These are phyloP conservation scores for Buathra laborator DNA, from an alignment of 2,888 invertebrate genomes.

Conservation along the genomic window DNA sequence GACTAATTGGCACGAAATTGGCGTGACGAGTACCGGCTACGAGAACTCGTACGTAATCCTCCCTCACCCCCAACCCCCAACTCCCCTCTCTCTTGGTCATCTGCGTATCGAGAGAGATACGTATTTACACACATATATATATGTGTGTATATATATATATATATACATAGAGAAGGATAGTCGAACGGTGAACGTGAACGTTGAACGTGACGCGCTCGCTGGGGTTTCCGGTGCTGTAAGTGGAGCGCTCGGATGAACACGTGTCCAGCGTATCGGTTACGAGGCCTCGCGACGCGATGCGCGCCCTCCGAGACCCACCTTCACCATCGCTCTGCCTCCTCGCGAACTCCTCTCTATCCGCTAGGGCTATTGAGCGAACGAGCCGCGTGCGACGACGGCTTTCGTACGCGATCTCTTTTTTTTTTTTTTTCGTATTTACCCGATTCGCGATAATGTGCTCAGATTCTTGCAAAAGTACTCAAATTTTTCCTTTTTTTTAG, in stretches of 20 bases:
- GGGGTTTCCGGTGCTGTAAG: slow-evolving; percentile 67
- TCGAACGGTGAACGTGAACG: slow-evolving; percentile 59
- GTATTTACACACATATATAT: neutral
- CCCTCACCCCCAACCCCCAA: neutral
- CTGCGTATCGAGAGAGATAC: slow-evolving; percentile 8
- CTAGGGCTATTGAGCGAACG: slow-evolving; percentile 55
- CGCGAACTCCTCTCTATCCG: neutral
- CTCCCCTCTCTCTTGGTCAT: neutral
- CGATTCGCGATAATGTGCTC: neutral
- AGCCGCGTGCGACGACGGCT: slow-evolving; percentile 58
- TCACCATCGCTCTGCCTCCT: slow-evolving; percentile 19
- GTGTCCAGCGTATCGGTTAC: slow-evolving; percentile 69
- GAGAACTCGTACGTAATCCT: slow-evolving; percentile 25
- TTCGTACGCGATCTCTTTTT: slow-evolving; percentile 19
- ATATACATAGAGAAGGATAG: slow-evolving; percentile 10
- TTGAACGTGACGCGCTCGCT: slow-evolving; percentile 61
- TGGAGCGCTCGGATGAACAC: slow-evolving; percentile 69
- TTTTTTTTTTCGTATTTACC: slow-evolving; percentile 34
- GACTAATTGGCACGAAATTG: slow-evolving; percentile 68
- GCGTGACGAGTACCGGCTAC: slow-evolving; percentile 41
- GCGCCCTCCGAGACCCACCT: slow-evolving; percentile 38
- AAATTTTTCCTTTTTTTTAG: no score
- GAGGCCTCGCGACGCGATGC: slow-evolving; percentile 58
- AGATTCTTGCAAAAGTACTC: no score
- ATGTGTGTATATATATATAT: slow-evolving; percentile 13